Evolutionary conservation across 2,888 invertebrate genomes (phyloP).

Genomic region (Paralinhomoeus sp.): DNA sequence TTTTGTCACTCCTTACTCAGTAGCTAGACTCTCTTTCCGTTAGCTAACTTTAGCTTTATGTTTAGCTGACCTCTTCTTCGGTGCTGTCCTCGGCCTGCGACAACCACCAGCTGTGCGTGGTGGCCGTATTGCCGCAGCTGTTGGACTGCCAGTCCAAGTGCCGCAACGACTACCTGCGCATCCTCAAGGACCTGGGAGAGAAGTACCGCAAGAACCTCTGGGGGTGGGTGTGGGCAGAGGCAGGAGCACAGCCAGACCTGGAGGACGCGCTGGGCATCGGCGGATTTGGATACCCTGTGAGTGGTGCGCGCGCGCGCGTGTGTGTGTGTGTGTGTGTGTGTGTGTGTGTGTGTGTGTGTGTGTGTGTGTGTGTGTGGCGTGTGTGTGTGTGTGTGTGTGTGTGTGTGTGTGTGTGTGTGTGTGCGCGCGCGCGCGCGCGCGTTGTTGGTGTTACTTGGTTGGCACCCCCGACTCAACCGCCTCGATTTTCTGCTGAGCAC

Average conservation of each 20-base stretch:
- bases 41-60: no score
- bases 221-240: constrained; percentile 96
- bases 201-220: constrained; percentile 80
- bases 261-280: constrained; percentile 80
- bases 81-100: constrained; percentile 4
- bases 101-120: constrained; percentile 51
- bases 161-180: constrained; percentile 56
- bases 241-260: constrained; percentile 53
- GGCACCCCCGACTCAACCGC: no score
- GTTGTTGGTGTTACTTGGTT: no score
- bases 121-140: constrained; percentile 76
- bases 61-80: not conserved
- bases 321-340: no score
- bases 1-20: no score
- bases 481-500: constrained; percentile 1
- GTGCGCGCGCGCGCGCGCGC: no score
- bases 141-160: constrained; percentile 82
- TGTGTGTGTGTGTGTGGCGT: no score
- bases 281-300: constrained; percentile 78
- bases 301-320: constrained; percentile 7
- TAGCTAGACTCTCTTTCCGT: no score
- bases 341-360: no score
- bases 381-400: no score
- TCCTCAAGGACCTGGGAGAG: constrained; percentile 50
- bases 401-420: no score